These are phyloP conservation scores for Redunca redunca DNA, from an alignment of 2,113 vertebrate species.

Conservation along the genomic window DNA sequence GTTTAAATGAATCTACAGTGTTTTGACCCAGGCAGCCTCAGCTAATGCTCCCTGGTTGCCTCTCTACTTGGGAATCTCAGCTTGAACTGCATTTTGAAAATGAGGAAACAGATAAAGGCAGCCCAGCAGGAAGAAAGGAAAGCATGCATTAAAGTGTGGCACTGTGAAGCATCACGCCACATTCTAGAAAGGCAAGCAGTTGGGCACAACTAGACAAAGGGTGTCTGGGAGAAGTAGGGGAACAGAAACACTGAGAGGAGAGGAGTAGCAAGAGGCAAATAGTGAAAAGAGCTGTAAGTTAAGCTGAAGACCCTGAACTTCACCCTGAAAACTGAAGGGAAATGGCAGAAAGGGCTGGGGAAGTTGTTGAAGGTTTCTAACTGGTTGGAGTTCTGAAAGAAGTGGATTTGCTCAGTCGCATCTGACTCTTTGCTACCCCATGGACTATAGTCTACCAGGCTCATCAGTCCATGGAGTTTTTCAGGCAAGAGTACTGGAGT, in stretches of 20 bases:
- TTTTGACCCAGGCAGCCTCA: neutral
- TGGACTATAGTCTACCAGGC: neutral
- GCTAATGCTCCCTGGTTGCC: neutral
- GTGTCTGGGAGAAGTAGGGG: neutral
- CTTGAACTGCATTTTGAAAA: conserved; percentile 1
- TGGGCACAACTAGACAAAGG: neutral
- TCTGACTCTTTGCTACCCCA: neutral
- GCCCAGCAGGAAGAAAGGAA: neutral
- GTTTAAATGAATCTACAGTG: neutral
- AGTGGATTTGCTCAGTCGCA: neutral
- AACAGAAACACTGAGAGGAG: neutral
- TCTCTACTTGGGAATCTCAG: neutral
- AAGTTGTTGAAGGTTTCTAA: neutral
- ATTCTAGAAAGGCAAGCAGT: neutral
- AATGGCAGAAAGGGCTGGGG: neutral
- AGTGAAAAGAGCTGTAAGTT: neutral
- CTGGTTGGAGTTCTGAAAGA: neutral
- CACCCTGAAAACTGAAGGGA: neutral
- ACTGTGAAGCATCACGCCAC: neutral
- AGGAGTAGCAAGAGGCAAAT: neutral
- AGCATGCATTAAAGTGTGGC: neutral
- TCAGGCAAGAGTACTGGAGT: neutral
- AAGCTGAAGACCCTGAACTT: neutral
- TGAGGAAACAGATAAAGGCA: neutral
- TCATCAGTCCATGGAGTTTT: neutral